Evolutionary conservation across 2,113 vertebrate genomes (phyloP).

Genomic region (Periophthalmodon schlosseri): DNA sequence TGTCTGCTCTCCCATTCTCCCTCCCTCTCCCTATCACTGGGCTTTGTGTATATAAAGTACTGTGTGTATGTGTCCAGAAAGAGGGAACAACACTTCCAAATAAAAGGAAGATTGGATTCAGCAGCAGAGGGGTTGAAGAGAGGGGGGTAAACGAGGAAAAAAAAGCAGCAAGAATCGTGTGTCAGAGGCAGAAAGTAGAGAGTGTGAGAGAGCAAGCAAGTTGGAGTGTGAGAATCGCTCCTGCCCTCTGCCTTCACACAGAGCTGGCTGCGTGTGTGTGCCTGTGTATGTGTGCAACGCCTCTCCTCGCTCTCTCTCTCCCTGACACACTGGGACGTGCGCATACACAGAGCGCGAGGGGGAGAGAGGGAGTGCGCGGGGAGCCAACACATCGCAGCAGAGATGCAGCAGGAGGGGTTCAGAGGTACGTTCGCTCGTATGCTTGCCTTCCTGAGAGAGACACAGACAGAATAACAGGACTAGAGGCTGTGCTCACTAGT

Average conservation of each 20-base stretch:
- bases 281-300: slow-evolving; percentile 54
- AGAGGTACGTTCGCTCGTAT: slow-evolving; percentile 84
- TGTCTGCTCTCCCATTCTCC: slow-evolving; percentile 71
- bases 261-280: slow-evolving; percentile 74
- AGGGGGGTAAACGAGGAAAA: slow-evolving; percentile 38
- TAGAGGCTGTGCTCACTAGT: slow-evolving; percentile 68
- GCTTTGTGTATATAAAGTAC: slow-evolving; percentile 83
- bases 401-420: slow-evolving; percentile 84
- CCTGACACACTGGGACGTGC: slow-evolving; percentile 63
- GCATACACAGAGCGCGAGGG: slow-evolving; percentile 62
- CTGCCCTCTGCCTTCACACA: slow-evolving; percentile 84
- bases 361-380: slow-evolving; percentile 73
- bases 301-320: slow-evolving; percentile 55
- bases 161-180: slow-evolving; percentile 78
- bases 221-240: slow-evolving; percentile 80
- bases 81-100: slow-evolving; percentile 76
- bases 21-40: slow-evolving; percentile 78
- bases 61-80: slow-evolving; percentile 53
- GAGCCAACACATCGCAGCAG: slow-evolving; percentile 83
- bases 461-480: slow-evolving; percentile 70
- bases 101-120: slow-evolving; percentile 79
- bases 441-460: slow-evolving; percentile 78
- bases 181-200: slow-evolving; percentile 76
- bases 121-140: slow-evolving; percentile 35
- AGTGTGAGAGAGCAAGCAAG: slow-evolving; percentile 65